phyloP scores from a whole-genome alignment of 1,140 invertebrate genomes.

The Pristionchus pacificus region DNA sequence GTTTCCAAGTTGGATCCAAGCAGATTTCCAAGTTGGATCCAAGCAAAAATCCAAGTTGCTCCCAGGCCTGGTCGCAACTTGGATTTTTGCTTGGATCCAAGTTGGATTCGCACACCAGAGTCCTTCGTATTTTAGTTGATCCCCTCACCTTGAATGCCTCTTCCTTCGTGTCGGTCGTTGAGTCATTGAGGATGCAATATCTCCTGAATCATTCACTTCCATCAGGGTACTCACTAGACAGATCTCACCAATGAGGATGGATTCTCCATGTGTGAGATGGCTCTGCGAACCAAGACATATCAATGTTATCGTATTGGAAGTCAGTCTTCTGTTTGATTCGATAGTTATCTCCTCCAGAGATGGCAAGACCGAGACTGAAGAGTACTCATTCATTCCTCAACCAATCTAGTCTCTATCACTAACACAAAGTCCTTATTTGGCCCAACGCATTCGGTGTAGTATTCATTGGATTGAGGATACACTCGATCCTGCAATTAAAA shows the following conservation, averaged over 20 bases:
- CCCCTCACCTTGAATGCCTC: constrained; percentile 44
- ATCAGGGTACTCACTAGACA: too few species aligned
- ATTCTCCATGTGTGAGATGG: constrained; percentile 50
- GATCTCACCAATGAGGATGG: constrained; percentile 55
- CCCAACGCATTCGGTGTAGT: constrained; percentile 49
- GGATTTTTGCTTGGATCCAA: too few species aligned
- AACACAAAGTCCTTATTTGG: constrained; percentile 48
- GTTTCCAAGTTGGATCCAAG: too few species aligned
- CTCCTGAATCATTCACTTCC: too few species aligned
- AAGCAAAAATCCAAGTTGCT: too few species aligned
- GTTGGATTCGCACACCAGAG: too few species aligned
- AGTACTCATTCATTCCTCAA: constrained; percentile 4
- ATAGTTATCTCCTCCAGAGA: constrained; percentile 47
- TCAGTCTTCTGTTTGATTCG: constrained; percentile 34
- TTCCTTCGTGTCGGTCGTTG: constrained; percentile 47
- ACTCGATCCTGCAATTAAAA: constrained; percentile 41
- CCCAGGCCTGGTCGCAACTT: too few species aligned
- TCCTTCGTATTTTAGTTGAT: too few species aligned
- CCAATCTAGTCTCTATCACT: constrained; percentile 8
- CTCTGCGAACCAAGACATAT: constrained; percentile 46
- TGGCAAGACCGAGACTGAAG: constrained; percentile 45
- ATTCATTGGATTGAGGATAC: constrained; percentile 52
- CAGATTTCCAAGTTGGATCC: too few species aligned
- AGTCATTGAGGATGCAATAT: constrained; percentile 56
- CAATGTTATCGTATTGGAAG: constrained; percentile 39